These are phyloP conservation scores for Protaetia brevitarsis DNA, from an alignment of 1,140 invertebrate genomes.

Conservation along the genomic window DNA sequence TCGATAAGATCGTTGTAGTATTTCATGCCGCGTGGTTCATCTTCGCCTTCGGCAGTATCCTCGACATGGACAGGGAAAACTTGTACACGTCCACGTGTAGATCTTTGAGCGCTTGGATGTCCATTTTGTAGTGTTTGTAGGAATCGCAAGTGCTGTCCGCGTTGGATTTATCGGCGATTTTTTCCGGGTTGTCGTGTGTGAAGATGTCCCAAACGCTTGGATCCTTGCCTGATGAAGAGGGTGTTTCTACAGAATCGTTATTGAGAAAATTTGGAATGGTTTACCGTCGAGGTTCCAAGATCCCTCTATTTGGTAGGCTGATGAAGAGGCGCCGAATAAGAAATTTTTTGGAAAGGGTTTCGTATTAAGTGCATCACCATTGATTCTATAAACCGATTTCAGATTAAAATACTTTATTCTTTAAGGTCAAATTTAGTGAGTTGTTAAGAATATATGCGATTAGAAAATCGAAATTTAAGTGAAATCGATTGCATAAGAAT, in stretches of 20 bases:
- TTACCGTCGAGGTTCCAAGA: conserved; percentile 46
- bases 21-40: conserved; percentile 51
- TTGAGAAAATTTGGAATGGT: not conserved
- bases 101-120: conserved; percentile 51
- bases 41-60: conserved; percentile 34
- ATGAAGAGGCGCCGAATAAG: conserved; percentile 39
- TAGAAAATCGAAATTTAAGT: too few species aligned
- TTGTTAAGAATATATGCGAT: too few species aligned
- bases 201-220: conserved; percentile 60
- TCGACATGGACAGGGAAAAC: conserved; percentile 60
- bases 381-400: too few species aligned
- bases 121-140: conserved; percentile 57
- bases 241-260: too few species aligned
- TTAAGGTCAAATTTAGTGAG: too few species aligned
- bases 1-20: conserved; percentile 64
- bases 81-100: conserved; percentile 52
- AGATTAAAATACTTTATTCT: too few species aligned
- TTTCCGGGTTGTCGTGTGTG: conserved; percentile 52
- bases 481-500: too few species aligned
- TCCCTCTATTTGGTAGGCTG: conserved; percentile 50
- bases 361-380: not conserved
- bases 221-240: conserved; percentile 49
- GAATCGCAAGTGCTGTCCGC: conserved; percentile 58
- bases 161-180: conserved; percentile 52
- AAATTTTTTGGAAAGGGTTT: conserved; percentile 44